Base-by-base conservation (phyloP, 1,140 invertebrate species). In the Diplogasteroides magnus region DNA sequence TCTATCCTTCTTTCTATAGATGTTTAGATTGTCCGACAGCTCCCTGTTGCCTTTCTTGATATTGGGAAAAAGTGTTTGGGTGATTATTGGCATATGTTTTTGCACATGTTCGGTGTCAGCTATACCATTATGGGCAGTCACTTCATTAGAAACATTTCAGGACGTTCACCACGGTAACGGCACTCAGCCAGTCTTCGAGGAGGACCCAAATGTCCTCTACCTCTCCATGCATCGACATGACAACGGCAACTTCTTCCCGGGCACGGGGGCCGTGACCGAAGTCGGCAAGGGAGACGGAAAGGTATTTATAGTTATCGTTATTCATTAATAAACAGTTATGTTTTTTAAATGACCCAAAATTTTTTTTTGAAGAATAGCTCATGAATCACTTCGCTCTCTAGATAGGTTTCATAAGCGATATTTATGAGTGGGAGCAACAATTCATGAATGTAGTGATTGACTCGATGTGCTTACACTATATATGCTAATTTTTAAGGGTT, bases 161-260 rank as follows among this genome's bases (percentile, higher is more conserved):
- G 96, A 98, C 86, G 94, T 98, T 64, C 97, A 98, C 85, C 96
- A 98, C 86, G 96, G 97, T 19, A 98, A 98, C 86, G 96, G 95
- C 60, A 98, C 95, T 27, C 96, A 99, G 85, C 92, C 97, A 83
- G 93, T 94, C 85, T 98, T 98, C 85, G 98, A 97, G 85, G 89
- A 93, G 80, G 94, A 97, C 85, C 90, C 92, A 25, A 88, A 90
- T 79, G 91, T 98, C 74, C 86, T 98, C 74, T 98, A 98, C 84
- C 88, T 99, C 76, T 97, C 93, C 74, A 90, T 99, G 14, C 96
- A 99, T 88, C 90, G 96, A 75, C 95, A 98, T 87, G 97, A 99
- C 86, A 93, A 97, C 84, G 96, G 96, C 61, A 97, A 98, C 85
- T 99, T 98, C 86, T 99, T 98, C 87, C 97, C 96, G 27, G 97